Evolutionary conservation across 2,797 vertebrate genomes (phyloP).

Genomic region (Erithacus rubecula): DNA sequence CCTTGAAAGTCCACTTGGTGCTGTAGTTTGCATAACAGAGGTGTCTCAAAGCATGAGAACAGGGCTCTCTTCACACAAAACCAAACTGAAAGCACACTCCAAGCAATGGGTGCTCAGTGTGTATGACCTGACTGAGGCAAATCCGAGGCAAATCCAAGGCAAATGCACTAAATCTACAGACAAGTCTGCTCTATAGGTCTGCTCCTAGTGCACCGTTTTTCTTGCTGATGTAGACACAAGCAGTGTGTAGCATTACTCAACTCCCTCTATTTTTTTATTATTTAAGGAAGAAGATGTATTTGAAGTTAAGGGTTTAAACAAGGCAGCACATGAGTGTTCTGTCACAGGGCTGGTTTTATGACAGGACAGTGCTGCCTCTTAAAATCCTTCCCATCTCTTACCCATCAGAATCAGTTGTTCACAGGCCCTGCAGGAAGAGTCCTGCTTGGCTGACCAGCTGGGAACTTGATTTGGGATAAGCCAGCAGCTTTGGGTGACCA

Average conservation of each 20-base stretch:
- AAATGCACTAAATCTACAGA: background rate
- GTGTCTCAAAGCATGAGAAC: background rate
- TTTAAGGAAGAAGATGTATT: background rate
- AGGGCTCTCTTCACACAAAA: background rate
- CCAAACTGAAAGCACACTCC: background rate
- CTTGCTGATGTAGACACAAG: background rate
- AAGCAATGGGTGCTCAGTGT: background rate
- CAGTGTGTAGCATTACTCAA: background rate
- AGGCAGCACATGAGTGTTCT: background rate
- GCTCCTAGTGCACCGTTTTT: background rate
- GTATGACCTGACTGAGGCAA: background rate
- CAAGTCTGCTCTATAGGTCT: background rate
- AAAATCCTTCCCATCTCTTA: background rate
- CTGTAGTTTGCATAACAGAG: background rate
- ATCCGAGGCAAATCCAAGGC: background rate
- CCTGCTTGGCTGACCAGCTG: background rate
- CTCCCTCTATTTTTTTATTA: background rate
- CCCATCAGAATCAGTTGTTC: background rate
- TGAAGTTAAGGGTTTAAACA: background rate
- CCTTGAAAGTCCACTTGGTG: background rate
- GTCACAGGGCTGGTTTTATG: background rate
- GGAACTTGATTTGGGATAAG: background rate
- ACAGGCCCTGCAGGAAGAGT: background rate
- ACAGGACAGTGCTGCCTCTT: background rate
- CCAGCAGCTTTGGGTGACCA: background rate